Base-by-base conservation (phyloP, 2,888 invertebrate genomes). In the Euclidia mi region DNA sequence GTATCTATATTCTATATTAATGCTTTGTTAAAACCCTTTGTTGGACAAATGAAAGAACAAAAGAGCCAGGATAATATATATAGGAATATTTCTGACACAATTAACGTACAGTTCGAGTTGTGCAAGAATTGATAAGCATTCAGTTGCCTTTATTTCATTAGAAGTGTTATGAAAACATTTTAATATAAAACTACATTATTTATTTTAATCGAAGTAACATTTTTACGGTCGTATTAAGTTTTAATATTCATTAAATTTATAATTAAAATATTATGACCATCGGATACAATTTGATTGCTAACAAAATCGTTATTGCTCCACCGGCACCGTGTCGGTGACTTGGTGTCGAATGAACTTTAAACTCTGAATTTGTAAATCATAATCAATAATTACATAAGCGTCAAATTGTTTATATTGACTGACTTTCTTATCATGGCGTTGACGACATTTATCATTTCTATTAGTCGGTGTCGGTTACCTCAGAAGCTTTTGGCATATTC, bases 121-220 rank as follows among this genome's bases (percentile, higher is more conserved):
- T 41, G 15, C 34, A 49, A 49, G 42, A 17, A 17, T 49, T 49
- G 49, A 42, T 42, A 42, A 49, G 28, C 28, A 1, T 20, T 28
- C 6, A n/a, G 10, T 18, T 4, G 37, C 2, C 11, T 34, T 42
- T 35, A 25, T 49, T 49, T 28, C n/a, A 28, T 34, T 43, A 17
- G 15, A 42, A 41, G 20, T 34, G 15, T 41, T 29, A 20, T 18
- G 15, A 49, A 40, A 50, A 20, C 14, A 18, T 43, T 43, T 11
- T 18, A n/a, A 9, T 11, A 18, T 17, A 7, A 14, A 12, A 4
- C 1, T n/a, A n/a, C 12, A 14, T 34, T 14, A 34, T 34, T 34
- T 14, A 12, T 32, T 11, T 4, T 14, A 14, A 14, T 34, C 2
- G 3, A 18, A 50, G n/a, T 12, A 34, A 35, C 35, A n/a, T 12